phyloP scores from a whole-genome alignment of 2,797 vertebrate genomes.

The Anguilla anguilla region DNA sequence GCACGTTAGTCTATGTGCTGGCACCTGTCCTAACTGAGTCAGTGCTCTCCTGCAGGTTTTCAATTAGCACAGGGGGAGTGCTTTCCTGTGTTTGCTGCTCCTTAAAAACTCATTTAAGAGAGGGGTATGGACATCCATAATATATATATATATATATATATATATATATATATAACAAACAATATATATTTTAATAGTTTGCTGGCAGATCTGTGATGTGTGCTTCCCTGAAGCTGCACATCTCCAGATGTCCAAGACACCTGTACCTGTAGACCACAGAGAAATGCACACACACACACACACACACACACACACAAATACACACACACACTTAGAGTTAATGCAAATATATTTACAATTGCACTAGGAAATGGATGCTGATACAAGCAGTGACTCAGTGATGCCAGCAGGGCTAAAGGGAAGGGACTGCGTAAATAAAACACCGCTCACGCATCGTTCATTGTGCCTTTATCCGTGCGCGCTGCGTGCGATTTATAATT shows the following conservation, averaged over 20 bases:
- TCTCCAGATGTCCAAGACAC: constrained; percentile 5
- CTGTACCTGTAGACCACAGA: background rate
- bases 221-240: background rate
- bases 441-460: background rate
- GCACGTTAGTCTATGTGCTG: background rate
- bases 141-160: no score
- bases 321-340: no score
- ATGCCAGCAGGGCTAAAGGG: background rate
- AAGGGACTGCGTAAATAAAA: background rate
- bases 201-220: background rate
- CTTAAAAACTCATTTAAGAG: background rate
- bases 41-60: background rate
- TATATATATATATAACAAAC: background rate
- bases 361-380: background rate
- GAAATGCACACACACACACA: background rate
- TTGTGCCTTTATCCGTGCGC: background rate
- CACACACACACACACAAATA: no score
- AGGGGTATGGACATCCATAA: background rate
- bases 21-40: background rate
- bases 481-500: background rate
- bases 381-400: background rate
- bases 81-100: background rate
- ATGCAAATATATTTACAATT: no score
- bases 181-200: background rate
- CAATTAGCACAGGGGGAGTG: background rate